A percentile compares a stretch with the other conserved stretches of the same genome.
phyloP scores from a whole-genome alignment of 2,797 vertebrate species.

The Ambastaia sidthimunki region DNA sequence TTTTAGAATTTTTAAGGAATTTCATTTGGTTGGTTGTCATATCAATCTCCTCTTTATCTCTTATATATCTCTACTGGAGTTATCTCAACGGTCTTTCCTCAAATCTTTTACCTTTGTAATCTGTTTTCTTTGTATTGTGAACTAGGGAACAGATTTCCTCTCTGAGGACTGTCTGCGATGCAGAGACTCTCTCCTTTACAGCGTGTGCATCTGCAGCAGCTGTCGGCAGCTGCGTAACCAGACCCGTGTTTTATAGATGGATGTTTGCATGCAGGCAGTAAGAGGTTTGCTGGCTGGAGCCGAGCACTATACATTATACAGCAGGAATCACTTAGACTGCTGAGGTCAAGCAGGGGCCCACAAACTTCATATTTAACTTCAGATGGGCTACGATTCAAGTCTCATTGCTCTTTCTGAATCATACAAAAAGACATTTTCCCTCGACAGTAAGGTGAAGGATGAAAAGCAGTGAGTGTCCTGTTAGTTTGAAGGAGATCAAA shows the following conservation, averaged over 20 bases:
- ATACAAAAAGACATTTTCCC: constrained; percentile 11
- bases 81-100: not conserved
- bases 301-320: constrained; percentile 50
- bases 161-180: constrained; percentile 8
- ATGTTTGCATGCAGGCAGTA: constrained; percentile 48
- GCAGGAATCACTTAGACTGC: constrained; percentile 55
- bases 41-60: not conserved
- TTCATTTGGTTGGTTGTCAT: not conserved
- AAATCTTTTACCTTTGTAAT: not conserved
- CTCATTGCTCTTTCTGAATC: constrained; percentile 48
- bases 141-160: not conserved
- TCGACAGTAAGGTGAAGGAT: constrained; percentile 32
- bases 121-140: not conserved
- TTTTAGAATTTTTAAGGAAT: not conserved
- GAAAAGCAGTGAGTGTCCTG: constrained; percentile 45
- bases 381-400: constrained; percentile 47
- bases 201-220: constrained; percentile 49
- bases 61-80: no score
- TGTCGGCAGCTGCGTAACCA: constrained; percentile 59
- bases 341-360: constrained; percentile 50
- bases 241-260: constrained; percentile 54
- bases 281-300: constrained; percentile 53
- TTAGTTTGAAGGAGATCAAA: constrained; percentile 56
- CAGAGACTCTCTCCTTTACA: constrained; percentile 43
- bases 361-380: constrained; percentile 59